phyloP scores from a whole-genome alignment of 2,888 invertebrate species.

The Idaea biselata region DNA sequence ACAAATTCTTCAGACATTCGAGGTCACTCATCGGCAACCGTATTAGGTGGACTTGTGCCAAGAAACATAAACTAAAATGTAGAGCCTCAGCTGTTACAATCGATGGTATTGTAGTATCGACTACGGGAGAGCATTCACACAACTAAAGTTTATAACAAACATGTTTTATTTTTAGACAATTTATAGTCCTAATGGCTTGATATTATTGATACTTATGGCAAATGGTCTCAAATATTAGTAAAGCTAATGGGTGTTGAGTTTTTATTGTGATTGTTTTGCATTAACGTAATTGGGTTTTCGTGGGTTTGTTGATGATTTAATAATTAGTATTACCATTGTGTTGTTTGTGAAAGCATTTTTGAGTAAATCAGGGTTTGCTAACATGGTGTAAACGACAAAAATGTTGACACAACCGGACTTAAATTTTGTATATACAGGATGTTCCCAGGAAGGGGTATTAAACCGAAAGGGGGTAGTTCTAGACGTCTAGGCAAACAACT shows the following conservation, averaged over 20 bases:
- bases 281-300: not conserved
- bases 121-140: constrained; percentile 61
- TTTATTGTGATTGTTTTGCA: not conserved
- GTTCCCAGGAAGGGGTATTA: too few species aligned
- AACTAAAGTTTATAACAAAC: not conserved
- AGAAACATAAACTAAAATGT: constrained; percentile 69
- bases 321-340: not conserved
- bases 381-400: not conserved
- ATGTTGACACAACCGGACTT: not conserved
- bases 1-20: constrained; percentile 70
- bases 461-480: too few species aligned
- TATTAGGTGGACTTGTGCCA: constrained; percentile 69
- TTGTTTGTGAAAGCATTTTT: not conserved
- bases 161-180: not conserved
- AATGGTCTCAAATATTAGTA: not conserved
- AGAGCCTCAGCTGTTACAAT: constrained; percentile 67
- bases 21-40: constrained; percentile 64
- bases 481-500: too few species aligned
- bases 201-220: not conserved
- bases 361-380: not conserved
- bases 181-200: not conserved
- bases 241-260: too few species aligned
- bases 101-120: constrained; percentile 61
- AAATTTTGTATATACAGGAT: not conserved
- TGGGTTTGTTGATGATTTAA: not conserved